These are phyloP conservation scores for Pteropus alecto DNA, from an alignment of 2,113 vertebrate species.

Conservation along the genomic window DNA sequence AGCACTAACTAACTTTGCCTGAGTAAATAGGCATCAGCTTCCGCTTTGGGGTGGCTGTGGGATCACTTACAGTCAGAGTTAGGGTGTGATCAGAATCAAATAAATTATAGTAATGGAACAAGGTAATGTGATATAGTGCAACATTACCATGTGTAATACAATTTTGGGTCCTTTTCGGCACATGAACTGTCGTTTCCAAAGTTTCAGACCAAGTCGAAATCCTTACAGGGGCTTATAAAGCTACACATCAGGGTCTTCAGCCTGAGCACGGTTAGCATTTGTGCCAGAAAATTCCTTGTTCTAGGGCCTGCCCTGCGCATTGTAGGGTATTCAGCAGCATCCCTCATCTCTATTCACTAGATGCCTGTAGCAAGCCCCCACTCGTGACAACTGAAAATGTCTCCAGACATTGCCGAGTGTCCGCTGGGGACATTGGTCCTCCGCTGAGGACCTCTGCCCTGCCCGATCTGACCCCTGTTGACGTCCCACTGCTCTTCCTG, in stretches of 20 bases:
- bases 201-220: too few species aligned
- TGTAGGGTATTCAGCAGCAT: too few species aligned
- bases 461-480: not conserved
- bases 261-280: not conserved
- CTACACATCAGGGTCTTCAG: too few species aligned
- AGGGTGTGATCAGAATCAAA: not conserved
- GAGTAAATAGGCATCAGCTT: not conserved
- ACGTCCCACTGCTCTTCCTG: not conserved
- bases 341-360: not conserved
- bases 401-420: not conserved
- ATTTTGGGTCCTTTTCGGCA: not conserved
- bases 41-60: not conserved
- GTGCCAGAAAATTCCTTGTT: not conserved
- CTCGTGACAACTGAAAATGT: not conserved
- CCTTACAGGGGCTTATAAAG: not conserved
- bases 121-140: not conserved
- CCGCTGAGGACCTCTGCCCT: not conserved
- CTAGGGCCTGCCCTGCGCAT: not conserved
- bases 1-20: not conserved
- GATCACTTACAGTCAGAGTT: not conserved
- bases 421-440: not conserved
- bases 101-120: not conserved
- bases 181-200: not conserved
- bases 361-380: not conserved
- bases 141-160: too few species aligned